Conservation (phyloP, 30 jellyfish, hydroid and myxozoan species). For the Cassiopea xamachana region DNA sequence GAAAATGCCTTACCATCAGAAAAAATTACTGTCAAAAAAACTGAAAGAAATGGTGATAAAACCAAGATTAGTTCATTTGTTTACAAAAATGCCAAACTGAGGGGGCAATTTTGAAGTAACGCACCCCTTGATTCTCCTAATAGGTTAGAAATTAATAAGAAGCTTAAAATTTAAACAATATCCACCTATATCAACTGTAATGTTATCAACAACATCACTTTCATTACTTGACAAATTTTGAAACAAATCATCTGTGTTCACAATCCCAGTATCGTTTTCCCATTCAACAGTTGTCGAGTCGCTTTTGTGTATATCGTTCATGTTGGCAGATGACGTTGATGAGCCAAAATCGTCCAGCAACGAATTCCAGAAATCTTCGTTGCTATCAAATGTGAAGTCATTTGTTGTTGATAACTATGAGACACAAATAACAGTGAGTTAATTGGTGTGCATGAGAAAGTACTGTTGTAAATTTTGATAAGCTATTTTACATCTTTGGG, state of each 20-base stretch:
- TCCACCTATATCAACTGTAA: constrained; percentile 79
- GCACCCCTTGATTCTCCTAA: too few relatives aligned
- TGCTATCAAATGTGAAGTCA: constrained; percentile 52
- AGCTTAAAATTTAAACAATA: background rate
- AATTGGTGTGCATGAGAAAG: background rate
- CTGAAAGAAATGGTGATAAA: too few relatives aligned
- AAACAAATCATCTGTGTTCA: constrained; percentile 62
- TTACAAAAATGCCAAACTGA: too few relatives aligned
- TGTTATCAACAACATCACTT: constrained; percentile 72
- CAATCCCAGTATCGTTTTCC: constrained; percentile 18
- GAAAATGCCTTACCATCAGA: too few relatives aligned
- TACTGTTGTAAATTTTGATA: background rate
- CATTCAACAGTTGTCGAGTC: constrained; percentile 30
- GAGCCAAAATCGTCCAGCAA: constrained; percentile 67
- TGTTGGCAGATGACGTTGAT: constrained; percentile 32
- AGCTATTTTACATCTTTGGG: background rate
- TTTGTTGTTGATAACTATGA: constrained; percentile 45
- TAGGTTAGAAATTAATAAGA: background rate
- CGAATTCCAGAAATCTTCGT: constrained; percentile 57
- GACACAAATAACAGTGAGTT: background rate
- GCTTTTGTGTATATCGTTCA: constrained; percentile 49
- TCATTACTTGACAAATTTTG: constrained; percentile 55
- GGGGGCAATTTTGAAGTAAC: too few relatives aligned
- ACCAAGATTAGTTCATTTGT: too few relatives aligned
- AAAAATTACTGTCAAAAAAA: too few relatives aligned